Conservation (phyloP, 1,140 invertebrate species). For the Drosophila lowei region DNA sequence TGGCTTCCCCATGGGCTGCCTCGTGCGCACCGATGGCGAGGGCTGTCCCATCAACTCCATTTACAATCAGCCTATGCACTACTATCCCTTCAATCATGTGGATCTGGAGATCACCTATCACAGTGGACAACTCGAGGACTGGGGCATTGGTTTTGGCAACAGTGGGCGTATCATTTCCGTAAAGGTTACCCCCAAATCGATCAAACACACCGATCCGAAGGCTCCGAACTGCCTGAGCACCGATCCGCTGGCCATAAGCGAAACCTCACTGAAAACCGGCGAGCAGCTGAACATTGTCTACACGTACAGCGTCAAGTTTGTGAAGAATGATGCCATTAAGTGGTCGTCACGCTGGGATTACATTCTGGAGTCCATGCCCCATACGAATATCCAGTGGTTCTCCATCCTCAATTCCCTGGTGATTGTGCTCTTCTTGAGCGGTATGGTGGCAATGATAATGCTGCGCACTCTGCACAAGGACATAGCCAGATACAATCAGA, state of each 20-base stretch:
- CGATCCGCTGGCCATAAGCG: slow-evolving; percentile 88
- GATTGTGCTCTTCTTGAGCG: slow-evolving; percentile 95
- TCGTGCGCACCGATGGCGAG: slow-evolving; percentile 84
- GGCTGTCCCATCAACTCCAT: slow-evolving; percentile 83
- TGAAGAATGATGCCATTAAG: slow-evolving; percentile 92
- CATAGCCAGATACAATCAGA: slow-evolving; percentile 99
- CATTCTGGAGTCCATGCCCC: slow-evolving; percentile 98
- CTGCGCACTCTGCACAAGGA: slow-evolving; percentile 98
- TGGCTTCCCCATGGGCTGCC: slow-evolving; percentile 99
- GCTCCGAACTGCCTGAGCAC: slow-evolving; percentile 85
- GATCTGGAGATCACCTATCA: slow-evolving; percentile 97
- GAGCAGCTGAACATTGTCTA: slow-evolving; percentile 90
- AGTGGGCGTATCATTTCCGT: slow-evolving; percentile 95
- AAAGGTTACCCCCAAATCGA: slow-evolving; percentile 91
- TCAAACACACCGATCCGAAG: slow-evolving; percentile 85
- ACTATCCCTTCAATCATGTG: slow-evolving; percentile 98
- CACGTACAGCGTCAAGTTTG: slow-evolving; percentile 94
- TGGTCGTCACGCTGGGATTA: slow-evolving; percentile 99
- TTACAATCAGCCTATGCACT: slow-evolving; percentile 88
- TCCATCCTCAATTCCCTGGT: slow-evolving; percentile 96
- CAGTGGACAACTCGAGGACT: slow-evolving; percentile 92
- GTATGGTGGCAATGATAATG: slow-evolving; percentile 99
- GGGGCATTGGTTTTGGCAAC: slow-evolving; percentile 90
- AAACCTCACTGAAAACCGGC: slow-evolving; percentile 83
- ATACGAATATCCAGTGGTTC: slow-evolving; percentile 99